These are phyloP conservation scores for Tetraodon nigroviridis DNA, from an alignment of 2,113 vertebrate genomes.

Conservation along the genomic window DNA sequence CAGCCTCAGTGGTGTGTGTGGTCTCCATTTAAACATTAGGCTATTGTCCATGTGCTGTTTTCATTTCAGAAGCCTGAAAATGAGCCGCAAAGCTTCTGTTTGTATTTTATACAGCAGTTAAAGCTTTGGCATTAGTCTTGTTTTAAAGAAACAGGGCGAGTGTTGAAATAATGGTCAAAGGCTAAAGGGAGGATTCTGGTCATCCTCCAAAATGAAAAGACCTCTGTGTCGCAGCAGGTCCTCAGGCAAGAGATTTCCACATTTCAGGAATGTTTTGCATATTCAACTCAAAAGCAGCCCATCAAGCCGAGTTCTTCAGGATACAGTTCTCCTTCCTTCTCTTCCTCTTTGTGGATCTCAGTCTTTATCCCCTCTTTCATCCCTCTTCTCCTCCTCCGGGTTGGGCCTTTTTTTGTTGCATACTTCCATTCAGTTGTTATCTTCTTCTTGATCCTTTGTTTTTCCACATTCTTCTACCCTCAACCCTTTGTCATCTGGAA, in stretches of 20 bases:
- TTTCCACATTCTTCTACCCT: neutral
- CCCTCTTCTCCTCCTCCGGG: slow-evolving; percentile 9
- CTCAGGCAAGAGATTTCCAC: slow-evolving; percentile 9
- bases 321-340: slow-evolving; percentile 21
- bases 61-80: no score
- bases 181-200: slow-evolving; percentile 14
- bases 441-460: slow-evolving; percentile 13
- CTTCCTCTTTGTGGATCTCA: slow-evolving; percentile 12
- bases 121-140: neutral
- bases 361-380: slow-evolving; percentile 12
- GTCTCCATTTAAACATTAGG: no score
- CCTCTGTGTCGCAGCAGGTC: slow-evolving; percentile 9
- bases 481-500: slow-evolving; percentile 8
- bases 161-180: slow-evolving; percentile 2
- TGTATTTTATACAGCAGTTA: no score
- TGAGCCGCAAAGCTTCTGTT: no score
- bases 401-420: slow-evolving; percentile 6
- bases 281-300: slow-evolving; percentile 44
- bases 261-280: slow-evolving; percentile 27
- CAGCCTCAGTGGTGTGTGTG: no score
- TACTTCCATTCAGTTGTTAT: slow-evolving; percentile 3
- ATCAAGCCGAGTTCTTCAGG: slow-evolving; percentile 35
- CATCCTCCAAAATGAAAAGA: neutral
- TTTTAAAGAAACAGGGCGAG: neutral
- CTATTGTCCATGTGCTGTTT: no score